These are phyloP conservation scores for Octonoba sinensis DNA, from an alignment of 2,888 invertebrate species.

Conservation along the genomic window DNA sequence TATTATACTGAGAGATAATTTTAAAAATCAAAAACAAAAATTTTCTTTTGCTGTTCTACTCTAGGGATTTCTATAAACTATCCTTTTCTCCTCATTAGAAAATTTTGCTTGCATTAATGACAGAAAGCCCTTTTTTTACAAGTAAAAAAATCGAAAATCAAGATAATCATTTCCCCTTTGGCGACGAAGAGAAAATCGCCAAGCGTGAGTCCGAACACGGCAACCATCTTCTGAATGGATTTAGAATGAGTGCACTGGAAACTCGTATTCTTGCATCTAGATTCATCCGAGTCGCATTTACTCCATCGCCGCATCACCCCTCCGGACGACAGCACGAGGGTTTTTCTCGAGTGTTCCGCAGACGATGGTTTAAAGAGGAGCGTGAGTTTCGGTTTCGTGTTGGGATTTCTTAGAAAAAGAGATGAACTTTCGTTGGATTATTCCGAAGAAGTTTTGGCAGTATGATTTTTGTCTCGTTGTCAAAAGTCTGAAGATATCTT, in stretches of 20 bases:
- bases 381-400: not conserved
- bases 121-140: no score
- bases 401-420: not conserved
- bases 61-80: no score
- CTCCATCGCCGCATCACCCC: not conserved
- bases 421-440: not conserved
- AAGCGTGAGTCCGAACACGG: not conserved
- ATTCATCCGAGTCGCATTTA: slow-evolving; percentile 7
- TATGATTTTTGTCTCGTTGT: slow-evolving; percentile 3
- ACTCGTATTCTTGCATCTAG: slow-evolving; percentile 32
- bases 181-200: not conserved
- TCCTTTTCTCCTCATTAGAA: no score
- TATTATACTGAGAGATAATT: no score
- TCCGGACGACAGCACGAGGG: not conserved
- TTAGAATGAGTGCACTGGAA: slow-evolving; percentile 25
- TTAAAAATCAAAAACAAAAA: no score
- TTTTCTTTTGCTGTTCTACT: no score
- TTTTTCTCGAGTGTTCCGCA: not conserved
- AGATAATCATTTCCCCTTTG: not conserved
- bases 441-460: not conserved
- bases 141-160: no score
- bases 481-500: slow-evolving; percentile 35
- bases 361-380: not conserved
- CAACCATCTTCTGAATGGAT: slow-evolving; percentile 34
- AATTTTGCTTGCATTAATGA: no score